Percentiles rank a stretch among this genome's conserved stretches.
Conservation (phyloP, 2,888 invertebrate species). For the Metellina segmentata region DNA sequence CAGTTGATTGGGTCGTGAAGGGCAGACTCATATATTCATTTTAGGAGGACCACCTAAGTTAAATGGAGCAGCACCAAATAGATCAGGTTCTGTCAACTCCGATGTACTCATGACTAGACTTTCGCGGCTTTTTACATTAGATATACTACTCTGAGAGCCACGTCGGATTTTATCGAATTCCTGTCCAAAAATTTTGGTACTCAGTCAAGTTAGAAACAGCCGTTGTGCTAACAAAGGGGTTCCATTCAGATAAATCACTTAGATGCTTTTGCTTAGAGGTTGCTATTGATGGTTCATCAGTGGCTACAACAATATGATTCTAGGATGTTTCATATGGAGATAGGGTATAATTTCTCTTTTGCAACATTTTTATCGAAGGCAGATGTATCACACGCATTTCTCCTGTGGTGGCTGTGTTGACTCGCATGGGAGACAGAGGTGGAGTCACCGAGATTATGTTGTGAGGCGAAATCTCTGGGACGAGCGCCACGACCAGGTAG, state of each 20-base stretch:
- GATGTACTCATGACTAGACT: slow-evolving; percentile 86
- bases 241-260: slow-evolving; percentile 88
- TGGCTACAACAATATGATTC: slow-evolving; percentile 80
- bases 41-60: slow-evolving; percentile 80
- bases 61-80: slow-evolving; percentile 91
- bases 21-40: slow-evolving; percentile 57
- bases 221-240: slow-evolving; percentile 89
- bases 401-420: slow-evolving; percentile 84
- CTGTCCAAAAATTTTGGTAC: slow-evolving; percentile 90
- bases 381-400: slow-evolving; percentile 92
- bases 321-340: slow-evolving; percentile 87
- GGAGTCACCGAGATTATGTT: slow-evolving; percentile 78
- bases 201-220: slow-evolving; percentile 89
- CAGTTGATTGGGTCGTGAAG: slow-evolving; percentile 72
- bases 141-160: slow-evolving; percentile 89
- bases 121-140: slow-evolving; percentile 87
- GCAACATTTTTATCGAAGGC: slow-evolving; percentile 90
- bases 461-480: slow-evolving; percentile 80
- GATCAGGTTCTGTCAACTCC: slow-evolving; percentile 84
- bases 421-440: slow-evolving; percentile 78
- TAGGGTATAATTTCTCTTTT: slow-evolving; percentile 87
- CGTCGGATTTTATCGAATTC: slow-evolving; percentile 91
- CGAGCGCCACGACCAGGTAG: slow-evolving; percentile 37
- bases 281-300: slow-evolving; percentile 46
- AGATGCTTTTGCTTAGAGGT: slow-evolving; percentile 80